Conservation (phyloP, 1,140 invertebrate species). For the Eufriesea mexicana region DNA sequence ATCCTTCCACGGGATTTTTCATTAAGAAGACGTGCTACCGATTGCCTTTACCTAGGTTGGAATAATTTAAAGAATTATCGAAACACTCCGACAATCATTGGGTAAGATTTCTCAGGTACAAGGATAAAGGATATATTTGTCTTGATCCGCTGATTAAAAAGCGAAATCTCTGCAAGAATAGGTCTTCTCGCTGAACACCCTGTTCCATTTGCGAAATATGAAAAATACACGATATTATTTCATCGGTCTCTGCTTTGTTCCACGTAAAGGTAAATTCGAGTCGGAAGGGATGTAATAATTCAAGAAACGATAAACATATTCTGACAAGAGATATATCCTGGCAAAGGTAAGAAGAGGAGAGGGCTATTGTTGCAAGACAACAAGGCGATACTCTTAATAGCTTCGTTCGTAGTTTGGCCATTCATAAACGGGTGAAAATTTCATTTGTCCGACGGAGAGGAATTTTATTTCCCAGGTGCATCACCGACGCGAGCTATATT, state of each 20-base stretch:
- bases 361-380: not conserved
- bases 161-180: too few species aligned
- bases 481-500: not conserved
- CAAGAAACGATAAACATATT: not conserved
- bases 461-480: constrained; percentile 33
- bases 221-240: not conserved
- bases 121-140: too few species aligned
- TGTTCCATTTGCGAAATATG: not conserved
- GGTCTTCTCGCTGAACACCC: too few species aligned
- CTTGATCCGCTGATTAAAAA: too few species aligned
- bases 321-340: too few species aligned
- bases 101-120: too few species aligned
- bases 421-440: not conserved
- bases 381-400: not conserved
- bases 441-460: not conserved
- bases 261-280: not conserved
- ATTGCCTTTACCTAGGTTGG: not conserved
- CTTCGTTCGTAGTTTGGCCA: not conserved
- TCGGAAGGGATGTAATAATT: not conserved
- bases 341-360: not conserved
- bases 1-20: not conserved
- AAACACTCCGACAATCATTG: too few species aligned
- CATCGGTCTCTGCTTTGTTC: not conserved
- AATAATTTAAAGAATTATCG: too few species aligned
- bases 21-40: not conserved